Evolutionary conservation across 2,113 vertebrate genomes (phyloP).

Genomic region (Antechinus flavipes): DNA sequence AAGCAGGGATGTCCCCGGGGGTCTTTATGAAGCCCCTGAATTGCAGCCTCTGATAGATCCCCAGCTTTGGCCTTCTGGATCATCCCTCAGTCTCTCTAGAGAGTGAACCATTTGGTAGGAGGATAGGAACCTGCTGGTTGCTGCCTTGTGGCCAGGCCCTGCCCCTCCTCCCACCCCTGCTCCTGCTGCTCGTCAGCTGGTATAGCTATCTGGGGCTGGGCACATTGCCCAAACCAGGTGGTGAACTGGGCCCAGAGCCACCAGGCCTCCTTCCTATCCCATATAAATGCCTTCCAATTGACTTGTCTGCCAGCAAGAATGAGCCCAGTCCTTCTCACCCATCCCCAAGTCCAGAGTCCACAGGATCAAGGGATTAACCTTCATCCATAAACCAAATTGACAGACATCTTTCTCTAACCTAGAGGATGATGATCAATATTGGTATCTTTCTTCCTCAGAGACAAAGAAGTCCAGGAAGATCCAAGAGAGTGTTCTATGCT

Average conservation of each 20-base stretch:
- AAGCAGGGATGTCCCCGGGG: slow-evolving; percentile 2
- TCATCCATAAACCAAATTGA: neutral
- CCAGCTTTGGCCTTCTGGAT: slow-evolving; percentile 30
- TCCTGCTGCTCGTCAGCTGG: slow-evolving; percentile 77
- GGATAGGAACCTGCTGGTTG: slow-evolving; percentile 55
- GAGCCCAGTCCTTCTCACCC: neutral
- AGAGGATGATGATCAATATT: slow-evolving; percentile 11
- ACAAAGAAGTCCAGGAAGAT: slow-evolving; percentile 1
- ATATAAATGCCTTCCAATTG: neutral
- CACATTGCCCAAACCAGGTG: slow-evolving; percentile 68
- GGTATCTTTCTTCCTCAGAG: slow-evolving; percentile 1
- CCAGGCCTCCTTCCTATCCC: neutral
- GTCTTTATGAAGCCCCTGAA: slow-evolving; percentile 34
- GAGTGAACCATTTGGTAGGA: slow-evolving; percentile 62
- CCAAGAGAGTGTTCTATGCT: neutral
- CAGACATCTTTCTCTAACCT: slow-evolving; percentile 55
- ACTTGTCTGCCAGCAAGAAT: slow-evolving; percentile 38
- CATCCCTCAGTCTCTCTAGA: slow-evolving; percentile 48
- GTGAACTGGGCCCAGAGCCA: neutral
- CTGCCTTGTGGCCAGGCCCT: slow-evolving; percentile 61
- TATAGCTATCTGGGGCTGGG: slow-evolving; percentile 64
- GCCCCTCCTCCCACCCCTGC: slow-evolving; percentile 66
- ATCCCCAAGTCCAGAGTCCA: neutral
- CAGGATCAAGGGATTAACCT: slow-evolving; percentile 2
- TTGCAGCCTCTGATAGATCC: slow-evolving; percentile 37